Percentiles rank a stretch among this genome's conserved stretches.
Conservation (phyloP, 2,113 vertebrate genomes). For the Anser cygnoides region DNA sequence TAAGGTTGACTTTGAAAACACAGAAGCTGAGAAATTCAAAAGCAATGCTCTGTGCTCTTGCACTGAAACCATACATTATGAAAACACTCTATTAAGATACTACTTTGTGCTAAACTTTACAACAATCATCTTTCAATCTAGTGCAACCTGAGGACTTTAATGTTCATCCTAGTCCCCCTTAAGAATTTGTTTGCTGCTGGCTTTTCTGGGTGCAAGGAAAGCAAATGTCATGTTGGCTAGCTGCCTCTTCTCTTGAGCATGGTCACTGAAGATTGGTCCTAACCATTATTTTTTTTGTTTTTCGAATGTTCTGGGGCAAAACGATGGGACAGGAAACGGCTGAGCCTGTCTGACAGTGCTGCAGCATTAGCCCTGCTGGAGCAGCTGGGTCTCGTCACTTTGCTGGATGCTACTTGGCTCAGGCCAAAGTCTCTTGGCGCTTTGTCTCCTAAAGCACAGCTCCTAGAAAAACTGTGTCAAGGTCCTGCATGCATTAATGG, state of each 20-base stretch:
- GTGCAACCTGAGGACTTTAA: neutral
- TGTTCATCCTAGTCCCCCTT: neutral
- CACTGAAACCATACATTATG: neutral
- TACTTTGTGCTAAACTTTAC: neutral
- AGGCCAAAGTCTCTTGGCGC: neutral
- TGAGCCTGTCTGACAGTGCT: neutral
- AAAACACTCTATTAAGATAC: neutral
- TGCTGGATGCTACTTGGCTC: neutral
- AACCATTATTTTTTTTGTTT: slow-evolving; percentile 6
- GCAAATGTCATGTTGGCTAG: neutral
- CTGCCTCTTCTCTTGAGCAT: neutral
- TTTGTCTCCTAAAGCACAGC: neutral
- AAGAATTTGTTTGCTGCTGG: neutral
- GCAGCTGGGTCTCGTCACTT: neutral
- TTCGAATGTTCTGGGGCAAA: slow-evolving; percentile 18
- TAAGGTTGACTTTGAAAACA: neutral
- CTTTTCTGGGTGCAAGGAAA: neutral
- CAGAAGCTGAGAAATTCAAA: neutral
- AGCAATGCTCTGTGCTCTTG: neutral
- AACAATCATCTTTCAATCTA: neutral
- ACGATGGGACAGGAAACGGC: neutral
- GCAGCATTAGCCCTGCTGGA: neutral
- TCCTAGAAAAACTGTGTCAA: neutral
- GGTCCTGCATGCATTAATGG: neutral
- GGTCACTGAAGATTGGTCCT: neutral